A percentile compares a stretch with the other conserved stretches of the same genome.
Evolutionary conservation across 2,888 invertebrate species (phyloP).

Genomic region (Platycnemis pennipes): DNA sequence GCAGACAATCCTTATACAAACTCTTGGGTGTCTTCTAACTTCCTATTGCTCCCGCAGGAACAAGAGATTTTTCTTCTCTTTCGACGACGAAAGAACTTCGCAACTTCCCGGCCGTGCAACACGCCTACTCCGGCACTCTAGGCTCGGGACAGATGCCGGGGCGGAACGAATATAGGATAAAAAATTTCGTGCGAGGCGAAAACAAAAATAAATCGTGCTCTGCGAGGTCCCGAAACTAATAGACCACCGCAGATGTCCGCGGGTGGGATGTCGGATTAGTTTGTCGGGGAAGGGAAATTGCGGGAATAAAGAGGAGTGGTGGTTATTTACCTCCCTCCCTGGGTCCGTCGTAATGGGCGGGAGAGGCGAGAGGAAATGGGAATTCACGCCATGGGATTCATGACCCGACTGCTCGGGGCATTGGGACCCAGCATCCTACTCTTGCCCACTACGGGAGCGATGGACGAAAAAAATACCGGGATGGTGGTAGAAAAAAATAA

Average conservation of each 20-base stretch:
- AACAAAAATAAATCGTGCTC: constrained; percentile 24
- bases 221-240: constrained; percentile 8
- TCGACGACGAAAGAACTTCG: background rate
- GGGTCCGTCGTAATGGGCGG: background rate
- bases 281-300: background rate
- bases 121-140: background rate
- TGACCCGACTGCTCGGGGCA: background rate
- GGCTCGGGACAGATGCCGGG: background rate
- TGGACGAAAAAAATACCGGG: background rate
- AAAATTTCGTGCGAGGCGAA: background rate
- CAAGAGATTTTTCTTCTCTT: background rate
- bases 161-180: background rate
- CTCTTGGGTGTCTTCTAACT: background rate
- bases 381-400: background rate
- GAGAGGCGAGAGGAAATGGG: background rate
- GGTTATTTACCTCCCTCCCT: background rate
- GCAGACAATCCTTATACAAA: background rate
- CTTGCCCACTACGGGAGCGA: background rate
- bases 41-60: background rate
- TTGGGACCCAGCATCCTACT: background rate
- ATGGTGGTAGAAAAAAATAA: background rate
- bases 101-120: background rate
- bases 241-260: constrained; percentile 25
- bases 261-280: background rate
- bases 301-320: background rate